Evolutionary conservation across 2,888 invertebrate genomes (phyloP), one percentile per base, ranked within the genome.

Genomic region (Atrina japonica): DNA sequence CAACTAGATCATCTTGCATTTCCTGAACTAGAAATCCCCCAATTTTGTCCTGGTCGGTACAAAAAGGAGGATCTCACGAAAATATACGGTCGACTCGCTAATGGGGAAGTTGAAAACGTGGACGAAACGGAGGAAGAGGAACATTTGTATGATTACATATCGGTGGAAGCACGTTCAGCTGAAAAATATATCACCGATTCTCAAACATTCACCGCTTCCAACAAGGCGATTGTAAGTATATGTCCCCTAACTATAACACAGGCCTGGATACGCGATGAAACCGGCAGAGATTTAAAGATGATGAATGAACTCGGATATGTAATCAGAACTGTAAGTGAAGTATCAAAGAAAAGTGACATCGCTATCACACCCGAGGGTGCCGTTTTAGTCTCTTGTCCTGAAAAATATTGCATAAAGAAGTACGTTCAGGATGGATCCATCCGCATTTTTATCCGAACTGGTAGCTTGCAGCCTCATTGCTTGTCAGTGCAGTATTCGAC

Each of bases 341-440:
- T 47, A 27, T 47, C 61, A 23, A 47, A 49, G 49, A 47, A 49
- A 18, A 49, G 61, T 11, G 61, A 61, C 30, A 49, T 61, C 14
- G 61, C 49, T 5, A 41, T 61, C 16, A 61, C 61, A 21, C 47
- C 61, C 5, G 61, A 61, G 9, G 61, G 61, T 16, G 23, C 49
- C 0, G 61, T 61, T 9, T 30, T 61, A 9, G 29, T 61, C 14
- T 29, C 61, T 2, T 61, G 61, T 49, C 61, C 61, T 7, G 61
- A 61, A 14, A 29, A 47, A 49, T 61, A n/a, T 30, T 61, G 61
- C 21, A 49, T 61, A 11, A 61, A 61, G 49, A 61, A 27, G 16
- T 61, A 47, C 49, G 45, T 47, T 30, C 49, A 45, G 11, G 61
- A 61, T 7, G 61, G 61, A 21, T 47, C 49, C 11, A 49, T 61